Base-by-base conservation (phyloP, 2,797 vertebrate species). In the Siniperca undulata region DNA sequence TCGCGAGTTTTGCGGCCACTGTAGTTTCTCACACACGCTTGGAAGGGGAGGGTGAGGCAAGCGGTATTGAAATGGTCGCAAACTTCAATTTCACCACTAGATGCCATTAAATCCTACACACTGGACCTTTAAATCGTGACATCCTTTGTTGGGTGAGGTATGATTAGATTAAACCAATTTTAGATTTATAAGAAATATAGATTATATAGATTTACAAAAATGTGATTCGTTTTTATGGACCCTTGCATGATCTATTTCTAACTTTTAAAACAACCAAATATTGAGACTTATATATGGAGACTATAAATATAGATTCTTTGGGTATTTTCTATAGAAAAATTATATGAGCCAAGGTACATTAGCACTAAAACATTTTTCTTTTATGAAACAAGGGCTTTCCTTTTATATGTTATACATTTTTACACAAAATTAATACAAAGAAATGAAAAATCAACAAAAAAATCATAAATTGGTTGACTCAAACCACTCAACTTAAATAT, bases 81-180 rank as follows among this genome's bases (percentile, higher is more conserved):
- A 36, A 7, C 36, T 36, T 5, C 36, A 36, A 36, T 36, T 36
- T 36, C 36, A 36, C 6, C 36, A 36, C 5, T 36, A 36, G 36
- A 36, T 5, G 36, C 36, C 36, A 36, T 7, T 7, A 36, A 5
- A 36, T 36, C 36, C 36, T 36, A 7, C 36, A 36, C 36, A 36
- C 36, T 36, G 36, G 5, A 7, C 36, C 36, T 36, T 62, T 0
- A 71, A 79, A 74, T 68, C 3, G 10, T 52, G 65, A n/a, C 40
- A 62, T 71, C 16, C 13, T 48, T 73, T 74, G 56, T 38, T 53
- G 76, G 1, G 30, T 14, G 38, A 72, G 22, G 36, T 53, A 2
- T 8, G 40, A 68, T 70, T 56, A 48, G 34, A 70, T 74, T 58
- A 68, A 76, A 61, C 20, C 34, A 53, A 30, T 78, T 80, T 73